These are phyloP conservation scores for Hemitrygon akajei DNA, from an alignment of 2,797 vertebrate genomes.

Conservation along the genomic window DNA sequence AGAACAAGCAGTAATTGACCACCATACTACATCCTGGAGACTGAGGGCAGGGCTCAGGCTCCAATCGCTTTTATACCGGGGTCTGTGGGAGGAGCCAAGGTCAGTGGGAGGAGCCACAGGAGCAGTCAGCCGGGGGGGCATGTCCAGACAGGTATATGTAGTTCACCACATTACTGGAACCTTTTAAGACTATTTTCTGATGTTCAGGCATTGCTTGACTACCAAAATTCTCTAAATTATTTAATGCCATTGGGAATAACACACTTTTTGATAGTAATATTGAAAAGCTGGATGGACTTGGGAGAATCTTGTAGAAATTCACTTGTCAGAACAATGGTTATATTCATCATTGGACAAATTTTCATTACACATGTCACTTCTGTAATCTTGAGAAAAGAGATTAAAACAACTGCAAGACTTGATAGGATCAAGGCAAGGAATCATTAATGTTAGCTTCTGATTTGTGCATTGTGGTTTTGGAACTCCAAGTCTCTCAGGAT, in stretches of 20 bases:
- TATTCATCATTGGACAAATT: slow-evolving; percentile 46
- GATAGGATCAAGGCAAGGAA: neutral
- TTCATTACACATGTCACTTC: slow-evolving; percentile 48
- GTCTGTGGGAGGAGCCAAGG: too few relatives aligned
- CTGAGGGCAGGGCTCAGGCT: too few relatives aligned
- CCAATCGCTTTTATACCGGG: too few relatives aligned
- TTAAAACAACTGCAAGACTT: neutral
- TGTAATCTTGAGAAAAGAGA: slow-evolving; percentile 46
- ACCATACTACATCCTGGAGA: too few relatives aligned
- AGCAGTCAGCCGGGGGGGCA: too few relatives aligned
- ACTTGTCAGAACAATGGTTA: slow-evolving; percentile 47
- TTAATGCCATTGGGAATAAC: slow-evolving; percentile 28
- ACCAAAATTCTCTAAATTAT: neutral
- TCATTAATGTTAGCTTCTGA: too few relatives aligned
- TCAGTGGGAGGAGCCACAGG: too few relatives aligned
- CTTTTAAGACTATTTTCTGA: neutral
- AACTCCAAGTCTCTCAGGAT: too few relatives aligned
- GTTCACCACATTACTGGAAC: neutral
- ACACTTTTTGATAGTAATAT: slow-evolving; percentile 54
- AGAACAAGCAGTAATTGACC: too few relatives aligned
- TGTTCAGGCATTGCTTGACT: neutral
- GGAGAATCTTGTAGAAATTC: slow-evolving; percentile 48
- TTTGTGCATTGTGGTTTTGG: too few relatives aligned
- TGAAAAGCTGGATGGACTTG: slow-evolving; percentile 51
- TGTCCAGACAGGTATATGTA: too few relatives aligned